Percentiles rank a stretch among this genome's conserved stretches.
phyloP scores from a whole-genome alignment of 2,888 invertebrate genomes.

The Amblyjoppa fuscipennis region DNA sequence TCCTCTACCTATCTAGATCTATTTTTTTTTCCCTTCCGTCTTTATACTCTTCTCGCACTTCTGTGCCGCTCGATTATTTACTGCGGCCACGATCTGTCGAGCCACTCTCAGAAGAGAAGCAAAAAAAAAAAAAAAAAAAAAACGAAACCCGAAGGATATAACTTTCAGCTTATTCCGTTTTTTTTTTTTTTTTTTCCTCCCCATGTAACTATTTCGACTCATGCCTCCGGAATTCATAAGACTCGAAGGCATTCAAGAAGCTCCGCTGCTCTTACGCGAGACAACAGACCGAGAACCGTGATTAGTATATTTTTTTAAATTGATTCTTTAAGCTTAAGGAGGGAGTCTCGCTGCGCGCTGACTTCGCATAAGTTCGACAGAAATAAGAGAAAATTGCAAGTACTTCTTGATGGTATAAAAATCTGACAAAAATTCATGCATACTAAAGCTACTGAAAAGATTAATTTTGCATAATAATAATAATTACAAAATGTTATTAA shows the following conservation, averaged over 20 bases:
- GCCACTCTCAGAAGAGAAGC: conserved; percentile 25
- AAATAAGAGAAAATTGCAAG: too few species aligned
- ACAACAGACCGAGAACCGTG: too few species aligned
- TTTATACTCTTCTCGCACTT: background rate
- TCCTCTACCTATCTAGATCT: conserved; percentile 51
- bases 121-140: background rate
- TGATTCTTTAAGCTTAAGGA: background rate
- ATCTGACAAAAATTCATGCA: too few species aligned
- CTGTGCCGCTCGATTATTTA: conserved; percentile 15
- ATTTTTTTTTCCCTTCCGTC: conserved; percentile 3
- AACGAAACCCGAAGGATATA: background rate
- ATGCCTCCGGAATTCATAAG: conserved; percentile 1
- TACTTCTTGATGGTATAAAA: too few species aligned
- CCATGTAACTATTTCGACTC: conserved; percentile 24
- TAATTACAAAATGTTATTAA: too few species aligned
- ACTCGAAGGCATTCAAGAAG: background rate
- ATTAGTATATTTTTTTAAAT: too few species aligned
- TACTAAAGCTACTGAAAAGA: too few species aligned
- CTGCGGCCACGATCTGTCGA: conserved; percentile 3
- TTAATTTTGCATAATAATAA: too few species aligned
- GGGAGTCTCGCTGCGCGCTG: too few species aligned
- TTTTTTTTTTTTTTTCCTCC: background rate
- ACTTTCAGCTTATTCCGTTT: conserved; percentile 9
- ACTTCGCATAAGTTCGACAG: too few species aligned
- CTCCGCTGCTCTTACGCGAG: background rate